phyloP scores from a whole-genome alignment of 1,140 invertebrate genomes.

The Belonocnema kinseyi region DNA sequence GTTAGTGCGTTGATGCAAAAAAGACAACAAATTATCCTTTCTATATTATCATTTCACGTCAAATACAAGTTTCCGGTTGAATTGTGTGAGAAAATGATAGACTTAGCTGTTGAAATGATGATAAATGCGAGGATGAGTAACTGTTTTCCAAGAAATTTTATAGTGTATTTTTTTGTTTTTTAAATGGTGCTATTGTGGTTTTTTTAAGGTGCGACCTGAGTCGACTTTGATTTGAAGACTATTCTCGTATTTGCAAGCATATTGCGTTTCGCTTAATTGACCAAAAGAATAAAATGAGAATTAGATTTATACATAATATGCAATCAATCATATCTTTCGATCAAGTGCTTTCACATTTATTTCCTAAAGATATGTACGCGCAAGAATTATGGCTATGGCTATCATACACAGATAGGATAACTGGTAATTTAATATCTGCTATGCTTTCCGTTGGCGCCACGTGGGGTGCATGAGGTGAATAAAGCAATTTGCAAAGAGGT shows the following conservation, averaged over 20 bases:
- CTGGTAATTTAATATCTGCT: neutral
- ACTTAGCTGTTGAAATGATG: neutral
- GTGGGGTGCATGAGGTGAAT: neutral
- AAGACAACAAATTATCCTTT: neutral
- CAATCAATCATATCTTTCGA: constrained; percentile 8
- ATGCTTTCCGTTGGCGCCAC: constrained; percentile 7
- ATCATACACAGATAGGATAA: neutral
- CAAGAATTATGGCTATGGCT: neutral
- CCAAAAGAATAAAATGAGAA: no score
- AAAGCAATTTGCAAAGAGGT: constrained; percentile 8
- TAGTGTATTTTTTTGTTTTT: no score
- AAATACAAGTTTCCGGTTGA: neutral
- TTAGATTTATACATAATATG: neutral
- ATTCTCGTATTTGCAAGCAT: no score
- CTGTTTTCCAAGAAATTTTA: no score
- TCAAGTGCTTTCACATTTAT: neutral
- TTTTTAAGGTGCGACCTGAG: no score
- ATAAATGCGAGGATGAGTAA: no score
- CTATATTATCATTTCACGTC: neutral
- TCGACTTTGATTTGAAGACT: no score
- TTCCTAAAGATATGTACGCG: neutral
- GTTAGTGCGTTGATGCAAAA: neutral
- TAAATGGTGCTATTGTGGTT: no score
- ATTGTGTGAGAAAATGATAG: neutral
- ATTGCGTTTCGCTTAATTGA: no score